A percentile compares a stretch with the other conserved stretches of the same genome.
Evolutionary conservation across 2,888 invertebrate species (phyloP).

Genomic region (Harpagoxenus sublaevis): DNA sequence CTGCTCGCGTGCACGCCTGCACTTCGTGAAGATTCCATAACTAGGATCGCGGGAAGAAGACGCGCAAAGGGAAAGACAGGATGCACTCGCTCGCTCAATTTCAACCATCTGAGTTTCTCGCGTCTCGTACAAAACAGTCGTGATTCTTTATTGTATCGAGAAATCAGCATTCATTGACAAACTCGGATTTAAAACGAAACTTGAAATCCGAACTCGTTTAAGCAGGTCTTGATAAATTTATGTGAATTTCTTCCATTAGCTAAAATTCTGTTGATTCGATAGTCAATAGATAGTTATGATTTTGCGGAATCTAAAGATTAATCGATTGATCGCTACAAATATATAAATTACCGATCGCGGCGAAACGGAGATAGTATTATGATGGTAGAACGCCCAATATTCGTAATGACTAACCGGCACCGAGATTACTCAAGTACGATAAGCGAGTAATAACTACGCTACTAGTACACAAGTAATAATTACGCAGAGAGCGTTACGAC

Average conservation of each 20-base stretch:
- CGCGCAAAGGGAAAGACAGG: background rate
- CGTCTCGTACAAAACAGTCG: background rate
- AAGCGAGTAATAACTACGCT: slow-evolving; percentile 15
- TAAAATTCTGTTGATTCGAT: background rate
- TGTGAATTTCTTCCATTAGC: background rate
- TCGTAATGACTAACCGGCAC: slow-evolving; percentile 16
- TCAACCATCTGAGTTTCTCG: background rate
- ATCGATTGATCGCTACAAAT: background rate
- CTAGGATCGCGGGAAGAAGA: background rate
- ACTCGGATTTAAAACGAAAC: background rate
- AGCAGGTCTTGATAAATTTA: background rate
- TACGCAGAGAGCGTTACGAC: slow-evolving; percentile 32
- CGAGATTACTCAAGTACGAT: background rate
- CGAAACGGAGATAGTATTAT: background rate
- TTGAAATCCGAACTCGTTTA: background rate
- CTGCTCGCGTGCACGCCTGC: slow-evolving; percentile 30
- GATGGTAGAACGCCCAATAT: background rate
- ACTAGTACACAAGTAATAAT: slow-evolving; percentile 41
- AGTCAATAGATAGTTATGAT: background rate
- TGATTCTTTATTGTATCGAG: background rate
- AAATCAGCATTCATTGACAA: background rate
- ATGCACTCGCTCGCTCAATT: background rate
- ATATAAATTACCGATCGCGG: background rate
- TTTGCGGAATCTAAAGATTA: background rate
- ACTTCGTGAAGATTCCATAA: slow-evolving; percentile 4